phyloP scores from a whole-genome alignment of 2,113 vertebrate species.

The Asarcornis scutulata region DNA sequence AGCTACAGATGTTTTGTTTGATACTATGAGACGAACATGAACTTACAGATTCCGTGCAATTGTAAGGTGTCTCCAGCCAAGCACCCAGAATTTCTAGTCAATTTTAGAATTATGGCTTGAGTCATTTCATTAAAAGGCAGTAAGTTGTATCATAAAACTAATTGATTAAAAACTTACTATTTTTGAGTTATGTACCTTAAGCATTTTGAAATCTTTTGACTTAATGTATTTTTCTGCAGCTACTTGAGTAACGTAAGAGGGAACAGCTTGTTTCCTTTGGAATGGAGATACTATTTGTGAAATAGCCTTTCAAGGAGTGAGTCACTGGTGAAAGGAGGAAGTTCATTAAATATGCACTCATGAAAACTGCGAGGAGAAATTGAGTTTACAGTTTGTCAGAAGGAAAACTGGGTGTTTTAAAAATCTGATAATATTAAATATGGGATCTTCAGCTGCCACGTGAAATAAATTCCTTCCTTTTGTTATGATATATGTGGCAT shows the following conservation, averaged over 20 bases:
- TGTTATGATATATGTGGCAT: neutral
- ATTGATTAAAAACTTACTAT: neutral
- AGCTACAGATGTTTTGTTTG: neutral
- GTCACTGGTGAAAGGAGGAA: conserved; percentile 34
- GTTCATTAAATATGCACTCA: conserved; percentile 3
- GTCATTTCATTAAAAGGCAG: neutral
- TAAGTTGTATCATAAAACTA: neutral
- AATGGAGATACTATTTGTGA: conserved; percentile 25
- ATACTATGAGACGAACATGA: fast-evolving
- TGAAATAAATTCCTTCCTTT: neutral
- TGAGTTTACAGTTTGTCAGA: neutral
- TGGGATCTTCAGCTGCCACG: neutral
- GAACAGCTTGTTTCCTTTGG: conserved; percentile 35
- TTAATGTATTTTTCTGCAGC: conserved; percentile 38
- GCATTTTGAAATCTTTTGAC: conserved; percentile 41
- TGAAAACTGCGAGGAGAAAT: conserved; percentile 13
- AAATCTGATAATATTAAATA: neutral
- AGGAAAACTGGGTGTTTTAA: neutral
- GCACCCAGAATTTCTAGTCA: neutral
- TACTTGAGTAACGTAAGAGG: conserved; percentile 31
- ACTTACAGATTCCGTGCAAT: neutral
- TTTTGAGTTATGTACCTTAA: conserved; percentile 14
- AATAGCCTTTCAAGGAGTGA: conserved; percentile 37
- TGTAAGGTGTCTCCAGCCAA: neutral
- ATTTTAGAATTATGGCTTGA: neutral